Evolutionary conservation across 2,113 vertebrate species (phyloP).

Genomic region (Cochlearius cochlearius): DNA sequence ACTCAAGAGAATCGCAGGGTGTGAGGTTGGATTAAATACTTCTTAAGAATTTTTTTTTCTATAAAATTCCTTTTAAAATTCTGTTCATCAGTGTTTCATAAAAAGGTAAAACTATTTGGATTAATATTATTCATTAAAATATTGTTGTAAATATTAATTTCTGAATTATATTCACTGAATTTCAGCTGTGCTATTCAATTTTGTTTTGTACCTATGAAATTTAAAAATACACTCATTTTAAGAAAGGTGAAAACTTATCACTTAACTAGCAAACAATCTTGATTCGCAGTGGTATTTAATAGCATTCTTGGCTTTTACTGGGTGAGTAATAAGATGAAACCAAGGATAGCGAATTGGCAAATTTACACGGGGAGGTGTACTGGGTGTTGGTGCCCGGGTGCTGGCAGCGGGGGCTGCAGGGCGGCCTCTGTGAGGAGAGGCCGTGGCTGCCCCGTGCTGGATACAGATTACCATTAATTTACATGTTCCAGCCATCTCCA

Average conservation of each 20-base stretch:
- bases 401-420: fast-evolving
- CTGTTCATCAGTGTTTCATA: neutral
- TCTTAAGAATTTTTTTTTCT: neutral
- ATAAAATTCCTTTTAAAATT: neutral
- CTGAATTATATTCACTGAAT: neutral
- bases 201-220: neutral
- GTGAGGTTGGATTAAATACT: neutral
- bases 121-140: neutral
- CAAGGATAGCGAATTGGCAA: fast-evolving
- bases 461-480: no score
- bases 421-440: neutral
- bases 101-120: neutral
- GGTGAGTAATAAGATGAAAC: neutral
- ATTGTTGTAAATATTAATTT: neutral
- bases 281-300: neutral
- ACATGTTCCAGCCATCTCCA: fast-evolving
- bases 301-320: neutral
- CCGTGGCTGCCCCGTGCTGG: fast-evolving
- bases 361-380: neutral
- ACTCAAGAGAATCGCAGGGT: neutral
- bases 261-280: neutral
- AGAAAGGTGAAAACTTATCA: neutral
- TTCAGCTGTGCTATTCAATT: neutral
- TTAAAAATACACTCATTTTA: neutral
- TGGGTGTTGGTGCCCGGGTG: fast-evolving